phyloP scores from a whole-genome alignment of 2,113 vertebrate species.

The Rhinoptilus africanus region DNA sequence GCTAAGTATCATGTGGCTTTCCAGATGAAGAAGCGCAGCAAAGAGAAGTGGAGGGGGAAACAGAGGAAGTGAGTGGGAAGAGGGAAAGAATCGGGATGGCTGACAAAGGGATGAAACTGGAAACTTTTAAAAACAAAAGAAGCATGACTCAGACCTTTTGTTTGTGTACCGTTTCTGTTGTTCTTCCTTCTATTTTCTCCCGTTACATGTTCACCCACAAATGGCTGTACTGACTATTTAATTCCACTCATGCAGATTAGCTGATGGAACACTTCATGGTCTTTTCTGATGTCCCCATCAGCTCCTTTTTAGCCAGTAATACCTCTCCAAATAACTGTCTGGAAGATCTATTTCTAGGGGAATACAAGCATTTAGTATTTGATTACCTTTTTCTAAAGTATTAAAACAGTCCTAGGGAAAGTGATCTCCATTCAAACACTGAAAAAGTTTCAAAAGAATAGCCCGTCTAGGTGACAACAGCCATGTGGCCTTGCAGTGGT shows the following conservation, averaged over 20 bases:
- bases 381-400: neutral
- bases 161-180: neutral
- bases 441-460: neutral
- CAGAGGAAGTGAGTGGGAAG: rapidly evolving
- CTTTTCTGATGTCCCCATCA: neutral
- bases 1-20: neutral
- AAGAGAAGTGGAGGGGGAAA: neutral
- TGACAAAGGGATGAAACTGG: neutral
- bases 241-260: neutral
- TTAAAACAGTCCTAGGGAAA: neutral
- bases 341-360: neutral
- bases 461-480: neutral
- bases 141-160: neutral
- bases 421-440: neutral
- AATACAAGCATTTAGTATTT: neutral
- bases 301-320: neutral
- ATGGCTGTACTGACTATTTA: neutral
- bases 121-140: neutral
- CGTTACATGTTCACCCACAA: neutral
- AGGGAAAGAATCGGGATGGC: neutral
- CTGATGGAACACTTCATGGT: neutral
- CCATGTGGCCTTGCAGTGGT: neutral
- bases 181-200: neutral
- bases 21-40: neutral
- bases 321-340: neutral